Conservation (phyloP, 2,888 invertebrate species). For the Scrobipalpa costella region DNA sequence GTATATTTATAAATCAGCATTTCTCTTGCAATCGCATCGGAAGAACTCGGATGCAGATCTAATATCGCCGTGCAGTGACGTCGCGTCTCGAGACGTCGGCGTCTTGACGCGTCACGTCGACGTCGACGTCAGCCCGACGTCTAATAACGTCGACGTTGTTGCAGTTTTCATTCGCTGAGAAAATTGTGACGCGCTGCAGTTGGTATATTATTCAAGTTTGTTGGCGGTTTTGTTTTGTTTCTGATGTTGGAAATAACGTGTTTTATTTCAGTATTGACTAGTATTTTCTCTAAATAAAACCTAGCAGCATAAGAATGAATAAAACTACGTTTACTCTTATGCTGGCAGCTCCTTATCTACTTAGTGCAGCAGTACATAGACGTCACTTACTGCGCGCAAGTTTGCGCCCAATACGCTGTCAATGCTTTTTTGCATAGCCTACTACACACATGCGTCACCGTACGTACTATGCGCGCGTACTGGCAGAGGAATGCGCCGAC, state of each 20-base stretch:
- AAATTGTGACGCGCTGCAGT: conserved; percentile 26
- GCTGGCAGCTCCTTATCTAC: too few relatives aligned
- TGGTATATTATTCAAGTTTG: background rate
- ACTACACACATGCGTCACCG: too few relatives aligned
- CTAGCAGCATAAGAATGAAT: too few relatives aligned
- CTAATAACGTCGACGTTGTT: conserved; percentile 33
- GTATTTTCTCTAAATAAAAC: too few relatives aligned
- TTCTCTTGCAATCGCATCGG: background rate
- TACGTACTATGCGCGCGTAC: too few relatives aligned
- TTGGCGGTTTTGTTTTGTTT: background rate
- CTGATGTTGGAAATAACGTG: background rate
- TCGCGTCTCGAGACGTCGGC: conserved; percentile 23
- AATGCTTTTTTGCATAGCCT: too few relatives aligned
- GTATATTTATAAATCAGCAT: conserved; percentile 12
- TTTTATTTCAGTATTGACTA: too few relatives aligned
- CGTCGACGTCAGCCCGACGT: conserved; percentile 29
- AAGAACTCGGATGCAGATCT: conserved; percentile 32
- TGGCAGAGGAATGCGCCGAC: too few relatives aligned
- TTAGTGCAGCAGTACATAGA: too few relatives aligned
- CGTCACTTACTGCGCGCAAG: too few relatives aligned
- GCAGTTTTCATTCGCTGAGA: conserved; percentile 32
- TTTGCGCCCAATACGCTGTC: too few relatives aligned
- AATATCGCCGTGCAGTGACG: conserved; percentile 33
- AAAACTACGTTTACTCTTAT: too few relatives aligned
- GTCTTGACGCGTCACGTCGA: conserved; percentile 29